Conservation (phyloP, 2,888 invertebrate species). For the Parasteatoda lunata region DNA sequence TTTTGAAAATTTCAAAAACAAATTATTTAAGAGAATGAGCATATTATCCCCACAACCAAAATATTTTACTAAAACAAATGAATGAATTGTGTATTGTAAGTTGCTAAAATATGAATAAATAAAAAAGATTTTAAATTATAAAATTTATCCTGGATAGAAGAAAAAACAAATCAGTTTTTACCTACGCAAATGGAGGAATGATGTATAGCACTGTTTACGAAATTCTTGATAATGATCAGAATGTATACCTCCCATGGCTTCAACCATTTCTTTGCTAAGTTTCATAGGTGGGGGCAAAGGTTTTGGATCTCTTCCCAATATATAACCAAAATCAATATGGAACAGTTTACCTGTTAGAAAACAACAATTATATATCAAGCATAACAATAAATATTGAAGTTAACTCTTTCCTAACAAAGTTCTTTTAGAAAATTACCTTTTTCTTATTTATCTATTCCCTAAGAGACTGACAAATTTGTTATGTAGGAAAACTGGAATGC, state of each 20-base stretch:
- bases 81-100: no score
- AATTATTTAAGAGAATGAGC: no score
- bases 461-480: no score
- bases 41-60: no score
- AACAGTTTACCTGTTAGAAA: conserved; percentile 81
- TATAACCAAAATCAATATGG: conserved; percentile 98
- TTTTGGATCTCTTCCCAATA: conserved; percentile 97
- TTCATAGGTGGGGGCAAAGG: conserved; percentile 99
- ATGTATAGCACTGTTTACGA: conserved; percentile 94
- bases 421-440: no score
- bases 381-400: background rate
- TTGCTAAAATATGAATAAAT: no score
- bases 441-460: no score
- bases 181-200: conserved; percentile 94
- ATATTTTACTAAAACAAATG: no score
- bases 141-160: background rate
- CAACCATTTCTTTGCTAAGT: conserved; percentile 98
- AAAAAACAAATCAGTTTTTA: conserved; percentile 71
- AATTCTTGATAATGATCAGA: conserved; percentile 96
- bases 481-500: no score
- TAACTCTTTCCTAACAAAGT: no score
- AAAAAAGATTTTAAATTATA: no score
- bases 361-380: background rate
- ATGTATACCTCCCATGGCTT: conserved; percentile 93
- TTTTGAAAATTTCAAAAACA: no score